phyloP scores from a whole-genome alignment of 2,888 invertebrate genomes.

The Archips crataeganus region DNA sequence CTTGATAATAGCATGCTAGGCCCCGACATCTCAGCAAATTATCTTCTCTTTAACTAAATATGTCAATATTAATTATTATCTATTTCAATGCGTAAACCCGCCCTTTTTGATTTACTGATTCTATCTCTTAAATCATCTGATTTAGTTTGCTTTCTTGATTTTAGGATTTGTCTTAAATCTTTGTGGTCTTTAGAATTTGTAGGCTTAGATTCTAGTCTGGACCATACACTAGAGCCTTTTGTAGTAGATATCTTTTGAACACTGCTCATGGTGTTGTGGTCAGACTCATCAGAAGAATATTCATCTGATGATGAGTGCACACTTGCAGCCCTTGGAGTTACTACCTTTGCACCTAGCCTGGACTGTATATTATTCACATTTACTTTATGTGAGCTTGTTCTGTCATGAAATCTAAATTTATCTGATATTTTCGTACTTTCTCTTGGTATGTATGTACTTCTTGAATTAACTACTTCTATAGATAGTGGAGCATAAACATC shows the following conservation, averaged over 20 bases:
- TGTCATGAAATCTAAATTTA: conserved; percentile 67
- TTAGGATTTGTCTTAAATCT: conserved; percentile 73
- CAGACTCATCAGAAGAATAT: conserved; percentile 62
- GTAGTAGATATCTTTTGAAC: conserved; percentile 75
- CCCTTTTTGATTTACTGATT: conserved; percentile 71
- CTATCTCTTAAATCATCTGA: conserved; percentile 72
- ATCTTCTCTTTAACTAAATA: not conserved
- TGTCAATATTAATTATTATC: conserved; percentile 66
- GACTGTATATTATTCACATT: conserved; percentile 62
- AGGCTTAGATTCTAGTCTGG: conserved; percentile 77
- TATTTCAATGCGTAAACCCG: conserved; percentile 81
- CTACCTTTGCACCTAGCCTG: conserved; percentile 71
- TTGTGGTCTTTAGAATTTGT: conserved; percentile 54
- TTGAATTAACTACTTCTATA: conserved; percentile 75
- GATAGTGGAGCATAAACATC: conserved; percentile 73
- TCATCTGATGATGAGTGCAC: conserved; percentile 61
- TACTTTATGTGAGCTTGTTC: conserved; percentile 38
- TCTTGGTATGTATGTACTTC: conserved; percentile 61
- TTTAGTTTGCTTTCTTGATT: conserved; percentile 61
- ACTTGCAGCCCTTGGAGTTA: conserved; percentile 50
- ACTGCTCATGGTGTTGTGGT: conserved; percentile 80
- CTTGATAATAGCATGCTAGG: too few relatives aligned
- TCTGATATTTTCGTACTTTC: conserved; percentile 69
- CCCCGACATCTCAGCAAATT: not conserved
- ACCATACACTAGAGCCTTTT: conserved; percentile 81